A percentile compares a stretch with the other conserved stretches of the same genome.
Evolutionary conservation across 2,888 invertebrate species (phyloP).

Genomic region (Aphodius sticticus): DNA sequence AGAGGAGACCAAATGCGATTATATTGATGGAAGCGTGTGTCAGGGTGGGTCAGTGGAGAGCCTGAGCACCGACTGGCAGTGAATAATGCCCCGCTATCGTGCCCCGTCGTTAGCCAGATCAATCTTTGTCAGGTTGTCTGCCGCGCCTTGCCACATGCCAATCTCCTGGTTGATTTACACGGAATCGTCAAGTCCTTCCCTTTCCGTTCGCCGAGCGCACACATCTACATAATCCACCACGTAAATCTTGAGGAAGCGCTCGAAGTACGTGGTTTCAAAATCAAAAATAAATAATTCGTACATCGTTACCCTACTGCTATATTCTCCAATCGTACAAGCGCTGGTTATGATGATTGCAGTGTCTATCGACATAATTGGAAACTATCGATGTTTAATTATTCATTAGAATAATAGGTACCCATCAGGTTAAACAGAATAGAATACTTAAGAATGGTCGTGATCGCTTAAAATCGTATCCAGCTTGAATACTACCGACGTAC

Average conservation of each 20-base stretch:
- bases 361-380: not conserved
- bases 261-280: constrained; percentile 35
- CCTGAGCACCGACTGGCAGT: constrained; percentile 50
- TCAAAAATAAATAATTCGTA: constrained; percentile 10
- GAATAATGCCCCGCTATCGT: constrained; percentile 56
- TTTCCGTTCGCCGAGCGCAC: constrained; percentile 40
- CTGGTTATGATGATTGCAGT: not conserved
- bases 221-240: constrained; percentile 52
- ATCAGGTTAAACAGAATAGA: not conserved
- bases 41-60: constrained; percentile 37
- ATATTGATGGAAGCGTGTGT: constrained; percentile 33
- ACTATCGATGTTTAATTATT: not conserved
- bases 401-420: not conserved
- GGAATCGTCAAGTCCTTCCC: constrained; percentile 48
- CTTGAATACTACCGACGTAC: not conserved
- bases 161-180: constrained; percentile 56
- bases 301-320: not conserved
- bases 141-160: constrained; percentile 56
- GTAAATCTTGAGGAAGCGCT: constrained; percentile 40
- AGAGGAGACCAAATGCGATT: constrained; percentile 35
- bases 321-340: not conserved
- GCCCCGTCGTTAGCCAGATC: constrained; percentile 54
- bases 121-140: constrained; percentile 53
- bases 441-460: not conserved
- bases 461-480: not conserved